These are phyloP conservation scores for Athene noctua DNA, from an alignment of 2,113 vertebrate genomes.

Conservation along the genomic window DNA sequence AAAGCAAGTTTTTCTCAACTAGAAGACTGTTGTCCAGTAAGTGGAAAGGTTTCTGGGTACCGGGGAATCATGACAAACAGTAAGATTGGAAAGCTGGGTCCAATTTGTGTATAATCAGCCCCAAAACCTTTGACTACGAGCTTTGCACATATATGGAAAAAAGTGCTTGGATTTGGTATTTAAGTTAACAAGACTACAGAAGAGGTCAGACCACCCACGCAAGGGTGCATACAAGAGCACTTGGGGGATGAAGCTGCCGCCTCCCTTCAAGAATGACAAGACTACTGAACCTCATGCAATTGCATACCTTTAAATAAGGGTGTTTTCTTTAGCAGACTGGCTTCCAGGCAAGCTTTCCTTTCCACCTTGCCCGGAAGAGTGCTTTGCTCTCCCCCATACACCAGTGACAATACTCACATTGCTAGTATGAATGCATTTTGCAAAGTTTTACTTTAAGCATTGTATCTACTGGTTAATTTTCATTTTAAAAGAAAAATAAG, in stretches of 20 bases:
- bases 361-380: not conserved
- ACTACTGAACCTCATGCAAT: not conserved
- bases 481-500: not conserved
- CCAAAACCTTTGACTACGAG: not conserved
- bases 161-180: not conserved
- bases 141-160: not conserved
- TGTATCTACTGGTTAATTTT: not conserved
- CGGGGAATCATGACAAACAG: not conserved
- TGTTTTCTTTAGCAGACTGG: not conserved
- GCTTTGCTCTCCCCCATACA: accelerated
- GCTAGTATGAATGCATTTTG: not conserved
- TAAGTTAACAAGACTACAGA: not conserved
- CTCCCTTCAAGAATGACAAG: not conserved
- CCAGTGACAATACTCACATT: not conserved
- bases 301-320: not conserved
- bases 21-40: not conserved
- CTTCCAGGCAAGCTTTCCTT: not conserved
- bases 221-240: not conserved
- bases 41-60: not conserved
- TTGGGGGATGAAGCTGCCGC: not conserved
- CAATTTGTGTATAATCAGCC: not conserved
- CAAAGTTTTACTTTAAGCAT: not conserved
- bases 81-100: not conserved
- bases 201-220: not conserved
- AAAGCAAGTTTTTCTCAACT: not conserved